Evolutionary conservation across 1,140 invertebrate species (phyloP).

Genomic region (Drosophila sp.): DNA sequence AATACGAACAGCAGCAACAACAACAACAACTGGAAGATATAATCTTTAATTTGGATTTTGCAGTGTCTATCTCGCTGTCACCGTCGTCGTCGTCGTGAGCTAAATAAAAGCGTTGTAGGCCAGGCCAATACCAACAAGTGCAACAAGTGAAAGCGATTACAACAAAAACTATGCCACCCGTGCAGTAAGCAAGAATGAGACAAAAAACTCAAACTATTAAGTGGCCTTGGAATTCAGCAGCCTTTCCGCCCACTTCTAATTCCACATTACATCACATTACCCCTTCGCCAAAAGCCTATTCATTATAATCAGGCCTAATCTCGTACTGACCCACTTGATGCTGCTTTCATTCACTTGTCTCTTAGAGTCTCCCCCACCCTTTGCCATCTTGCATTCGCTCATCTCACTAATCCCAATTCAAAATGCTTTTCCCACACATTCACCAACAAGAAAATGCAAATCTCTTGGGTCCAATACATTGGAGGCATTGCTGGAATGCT

Average conservation of each 20-base stretch:
- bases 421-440: conserved; percentile 12
- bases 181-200: conserved; percentile 64
- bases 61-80: conserved; percentile 45
- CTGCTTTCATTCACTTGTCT: conserved; percentile 10
- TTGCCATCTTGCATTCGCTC: background rate
- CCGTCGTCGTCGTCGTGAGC: conserved; percentile 36
- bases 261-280: conserved; percentile 42
- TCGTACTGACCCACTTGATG: conserved; percentile 15
- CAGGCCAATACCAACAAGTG: conserved; percentile 57
- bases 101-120: conserved; percentile 38
- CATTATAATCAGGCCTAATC: conserved; percentile 12
- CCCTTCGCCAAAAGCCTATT: conserved; percentile 38
- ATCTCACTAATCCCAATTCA: background rate
- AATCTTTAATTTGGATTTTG: conserved; percentile 48
- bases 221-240: conserved; percentile 29
- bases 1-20: conserved; percentile 38
- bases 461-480: conserved; percentile 15
- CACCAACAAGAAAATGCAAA: conserved; percentile 24
- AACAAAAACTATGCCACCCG: conserved; percentile 61
- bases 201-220: conserved; percentile 28
- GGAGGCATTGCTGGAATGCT: conserved; percentile 15
- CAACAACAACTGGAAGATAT: background rate
- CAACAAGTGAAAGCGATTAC: conserved; percentile 69
- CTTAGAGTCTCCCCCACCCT: background rate
- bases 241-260: conserved; percentile 9